Conservation (phyloP, 1,140 invertebrate genomes). For the Dendrolimus kikuchii region DNA sequence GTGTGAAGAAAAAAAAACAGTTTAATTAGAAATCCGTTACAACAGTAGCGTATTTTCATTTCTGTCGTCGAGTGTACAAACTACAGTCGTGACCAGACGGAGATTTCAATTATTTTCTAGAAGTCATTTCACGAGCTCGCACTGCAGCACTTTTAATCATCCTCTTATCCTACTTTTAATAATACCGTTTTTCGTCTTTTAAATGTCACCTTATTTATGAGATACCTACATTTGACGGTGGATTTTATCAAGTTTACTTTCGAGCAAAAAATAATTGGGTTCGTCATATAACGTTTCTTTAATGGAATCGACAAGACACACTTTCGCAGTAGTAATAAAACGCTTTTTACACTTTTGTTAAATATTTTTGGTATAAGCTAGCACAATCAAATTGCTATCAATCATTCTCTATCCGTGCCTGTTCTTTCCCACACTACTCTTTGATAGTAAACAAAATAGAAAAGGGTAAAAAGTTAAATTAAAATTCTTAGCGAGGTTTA, state of each 20-base stretch:
- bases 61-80: slow-evolving; percentile 37
- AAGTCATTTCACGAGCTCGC: slow-evolving; percentile 52
- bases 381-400: not conserved
- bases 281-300: not conserved
- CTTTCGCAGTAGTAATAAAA: no score
- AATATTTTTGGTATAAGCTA: not conserved
- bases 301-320: no score
- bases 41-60: not conserved
- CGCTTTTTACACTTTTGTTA: no score
- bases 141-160: slow-evolving; percentile 58
- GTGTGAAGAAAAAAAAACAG: no score
- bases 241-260: not conserved
- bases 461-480: no score
- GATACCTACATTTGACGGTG: not conserved
- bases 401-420: no score
- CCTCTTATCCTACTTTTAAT: slow-evolving; percentile 45
- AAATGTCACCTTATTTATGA: slow-evolving; percentile 12
- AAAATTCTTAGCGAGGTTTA: no score
- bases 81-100: slow-evolving; percentile 58
- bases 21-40: no score
- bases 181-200: slow-evolving; percentile 22
- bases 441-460: no score
- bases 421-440: no score
- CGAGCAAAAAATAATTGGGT: slow-evolving; percentile 1
- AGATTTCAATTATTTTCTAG: slow-evolving; percentile 68